Conservation (phyloP, 2,113 vertebrate genomes). For the Lates calcarifer region DNA sequence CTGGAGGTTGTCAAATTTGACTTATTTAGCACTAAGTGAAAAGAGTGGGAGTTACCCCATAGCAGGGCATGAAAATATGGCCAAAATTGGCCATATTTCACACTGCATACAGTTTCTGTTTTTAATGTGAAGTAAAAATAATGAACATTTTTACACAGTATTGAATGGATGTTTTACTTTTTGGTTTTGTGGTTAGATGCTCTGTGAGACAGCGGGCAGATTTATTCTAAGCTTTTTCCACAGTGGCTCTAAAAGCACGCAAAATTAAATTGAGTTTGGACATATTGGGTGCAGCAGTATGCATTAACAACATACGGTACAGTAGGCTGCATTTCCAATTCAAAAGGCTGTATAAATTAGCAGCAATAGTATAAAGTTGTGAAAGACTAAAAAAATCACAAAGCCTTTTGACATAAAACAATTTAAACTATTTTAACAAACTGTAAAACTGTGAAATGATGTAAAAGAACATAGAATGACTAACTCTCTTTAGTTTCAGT, state of each 20-base stretch:
- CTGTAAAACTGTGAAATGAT: too few species aligned
- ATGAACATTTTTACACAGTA: too few species aligned
- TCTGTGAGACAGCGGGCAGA: not conserved
- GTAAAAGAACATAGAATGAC: not conserved
- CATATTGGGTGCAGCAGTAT: too few species aligned
- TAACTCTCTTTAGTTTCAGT: not conserved
- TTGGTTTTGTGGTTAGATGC: constrained; percentile 9
- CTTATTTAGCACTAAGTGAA: not conserved
- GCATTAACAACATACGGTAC: not conserved
- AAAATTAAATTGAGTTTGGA: not conserved
- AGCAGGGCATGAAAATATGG: not conserved
- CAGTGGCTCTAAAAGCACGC: not conserved
- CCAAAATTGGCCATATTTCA: not conserved
- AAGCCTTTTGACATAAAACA: not conserved
- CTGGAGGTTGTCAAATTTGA: constrained; percentile 15
- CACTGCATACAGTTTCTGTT: not conserved
- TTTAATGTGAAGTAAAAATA: not conserved
- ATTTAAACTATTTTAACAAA: not conserved
- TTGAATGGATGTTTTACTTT: not conserved
- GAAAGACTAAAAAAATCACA: not conserved
- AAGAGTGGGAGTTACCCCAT: not conserved
- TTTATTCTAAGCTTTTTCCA: not conserved
- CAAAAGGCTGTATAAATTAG: not conserved
- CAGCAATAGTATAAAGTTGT: not conserved
- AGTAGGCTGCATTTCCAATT: not conserved